Conservation (phyloP, 2,888 invertebrate genomes). For the Machimus atricapillus region DNA sequence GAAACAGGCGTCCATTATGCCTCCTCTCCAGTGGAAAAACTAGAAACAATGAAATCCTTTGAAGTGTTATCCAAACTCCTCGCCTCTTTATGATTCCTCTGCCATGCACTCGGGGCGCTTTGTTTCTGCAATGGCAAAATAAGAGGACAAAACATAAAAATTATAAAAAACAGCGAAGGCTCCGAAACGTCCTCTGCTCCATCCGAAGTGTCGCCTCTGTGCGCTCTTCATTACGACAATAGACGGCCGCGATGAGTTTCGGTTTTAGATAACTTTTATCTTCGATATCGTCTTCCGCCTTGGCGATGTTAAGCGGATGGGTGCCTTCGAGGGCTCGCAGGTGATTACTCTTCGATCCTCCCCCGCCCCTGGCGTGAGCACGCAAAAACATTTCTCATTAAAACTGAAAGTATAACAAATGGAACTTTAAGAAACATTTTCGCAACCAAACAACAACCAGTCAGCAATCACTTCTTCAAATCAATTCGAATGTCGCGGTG, state of each 20-base stretch:
- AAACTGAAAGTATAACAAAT: background rate
- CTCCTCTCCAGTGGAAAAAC: constrained; percentile 24
- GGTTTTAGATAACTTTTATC: background rate
- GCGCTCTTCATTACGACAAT: constrained; percentile 31
- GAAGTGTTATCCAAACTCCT: constrained; percentile 36
- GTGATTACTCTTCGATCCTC: background rate
- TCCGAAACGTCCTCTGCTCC: background rate
- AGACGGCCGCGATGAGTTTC: constrained; percentile 20
- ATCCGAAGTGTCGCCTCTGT: constrained; percentile 12
- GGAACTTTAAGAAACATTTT: background rate
- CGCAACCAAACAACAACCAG: background rate
- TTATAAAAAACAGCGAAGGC: background rate
- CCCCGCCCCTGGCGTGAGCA: background rate
- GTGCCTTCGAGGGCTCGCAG: background rate
- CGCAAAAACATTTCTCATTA: background rate
- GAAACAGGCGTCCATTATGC: constrained; percentile 34
- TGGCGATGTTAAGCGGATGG: background rate
- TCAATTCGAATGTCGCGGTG: background rate
- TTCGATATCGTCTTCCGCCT: background rate
- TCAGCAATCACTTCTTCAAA: background rate
- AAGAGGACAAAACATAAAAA: constrained; percentile 19
- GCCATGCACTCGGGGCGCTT: background rate
- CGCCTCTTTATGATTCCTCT: constrained; percentile 4
- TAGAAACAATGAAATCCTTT: constrained; percentile 40
- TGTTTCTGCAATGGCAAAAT: constrained; percentile 3